Evolutionary conservation across 2,113 vertebrate species (phyloP).

Genomic region (Alethe diademata): DNA sequence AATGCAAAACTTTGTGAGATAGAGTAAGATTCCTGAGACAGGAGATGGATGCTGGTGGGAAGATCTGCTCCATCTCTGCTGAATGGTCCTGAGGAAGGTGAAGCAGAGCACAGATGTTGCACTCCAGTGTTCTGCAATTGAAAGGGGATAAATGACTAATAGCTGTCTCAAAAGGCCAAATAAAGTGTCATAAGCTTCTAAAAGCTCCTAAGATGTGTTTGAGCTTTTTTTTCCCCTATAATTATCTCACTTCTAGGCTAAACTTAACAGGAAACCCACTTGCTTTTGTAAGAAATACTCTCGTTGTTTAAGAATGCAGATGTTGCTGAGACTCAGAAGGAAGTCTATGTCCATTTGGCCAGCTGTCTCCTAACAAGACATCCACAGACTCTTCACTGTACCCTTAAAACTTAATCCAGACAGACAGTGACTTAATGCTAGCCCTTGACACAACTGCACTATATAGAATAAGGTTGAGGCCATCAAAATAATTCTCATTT

Average conservation of each 20-base stretch:
- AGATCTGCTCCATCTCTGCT: not conserved
- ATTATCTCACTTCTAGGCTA: conserved; percentile 51
- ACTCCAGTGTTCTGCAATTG: not conserved
- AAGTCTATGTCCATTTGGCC: conserved; percentile 2
- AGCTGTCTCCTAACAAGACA: not conserved
- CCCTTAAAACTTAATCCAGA: conserved; percentile 28
- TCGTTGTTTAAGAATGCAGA: conserved; percentile 24
- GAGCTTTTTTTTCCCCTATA: not conserved
- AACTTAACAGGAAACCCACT: conserved; percentile 29
- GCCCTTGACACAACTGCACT: conserved; percentile 39
- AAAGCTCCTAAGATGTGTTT: conserved; percentile 33
- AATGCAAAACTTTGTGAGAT: not conserved
- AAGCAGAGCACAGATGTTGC: not conserved
- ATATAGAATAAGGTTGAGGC: not conserved
- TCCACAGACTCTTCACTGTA: conserved; percentile 19
- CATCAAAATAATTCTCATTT: conserved; percentile 43
- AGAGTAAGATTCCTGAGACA: not conserved
- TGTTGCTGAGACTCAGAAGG: not conserved
- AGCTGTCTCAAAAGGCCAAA: conserved; percentile 28
- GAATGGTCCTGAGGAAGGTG: not conserved
- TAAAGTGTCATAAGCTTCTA: conserved; percentile 33
- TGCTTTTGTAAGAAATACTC: conserved; percentile 44
- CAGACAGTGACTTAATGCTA: conserved; percentile 34
- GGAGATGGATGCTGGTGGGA: not conserved
- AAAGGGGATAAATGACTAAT: conserved; percentile 33